A percentile compares a stretch with the other conserved stretches of the same genome.
Evolutionary conservation across 1,140 invertebrate genomes (phyloP).

Genomic region (Cyrtorhinus lividipennis): DNA sequence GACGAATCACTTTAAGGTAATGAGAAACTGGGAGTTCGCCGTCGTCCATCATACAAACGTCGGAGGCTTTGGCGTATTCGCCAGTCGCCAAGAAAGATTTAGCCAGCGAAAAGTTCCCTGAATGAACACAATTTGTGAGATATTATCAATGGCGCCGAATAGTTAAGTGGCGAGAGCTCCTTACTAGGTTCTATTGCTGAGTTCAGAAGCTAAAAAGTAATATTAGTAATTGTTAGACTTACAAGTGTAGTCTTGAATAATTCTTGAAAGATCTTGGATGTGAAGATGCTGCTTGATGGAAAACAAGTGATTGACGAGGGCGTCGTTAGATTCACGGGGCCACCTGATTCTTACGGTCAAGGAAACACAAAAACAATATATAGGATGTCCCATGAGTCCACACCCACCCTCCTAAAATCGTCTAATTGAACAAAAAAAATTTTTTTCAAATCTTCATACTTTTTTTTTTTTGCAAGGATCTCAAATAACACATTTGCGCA

Average conservation of each 20-base stretch:
- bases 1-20: constrained; percentile 13
- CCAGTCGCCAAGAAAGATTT: constrained; percentile 20
- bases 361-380: too few species aligned
- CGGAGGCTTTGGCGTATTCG: constrained; percentile 21
- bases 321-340: constrained; percentile 1
- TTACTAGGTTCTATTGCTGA: neutral
- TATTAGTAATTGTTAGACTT: too few species aligned
- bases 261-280: constrained; percentile 12
- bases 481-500: too few species aligned
- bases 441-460: too few species aligned
- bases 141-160: too few species aligned
- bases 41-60: constrained; percentile 10
- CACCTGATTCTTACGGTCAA: constrained; percentile 6
- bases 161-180: neutral
- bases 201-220: too few species aligned
- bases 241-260: constrained; percentile 5
- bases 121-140: neutral
- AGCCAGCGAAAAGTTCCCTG: constrained; percentile 17
- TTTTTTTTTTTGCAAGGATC: too few species aligned
- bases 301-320: constrained; percentile 10
- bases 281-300: constrained; percentile 13
- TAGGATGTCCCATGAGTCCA: too few species aligned
- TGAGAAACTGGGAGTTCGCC: neutral
- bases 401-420: too few species aligned
- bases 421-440: too few species aligned